Percentiles rank a stretch among this genome's conserved stretches.
phyloP scores from a whole-genome alignment of 1,140 invertebrate species.

The Bombus impatiens region DNA sequence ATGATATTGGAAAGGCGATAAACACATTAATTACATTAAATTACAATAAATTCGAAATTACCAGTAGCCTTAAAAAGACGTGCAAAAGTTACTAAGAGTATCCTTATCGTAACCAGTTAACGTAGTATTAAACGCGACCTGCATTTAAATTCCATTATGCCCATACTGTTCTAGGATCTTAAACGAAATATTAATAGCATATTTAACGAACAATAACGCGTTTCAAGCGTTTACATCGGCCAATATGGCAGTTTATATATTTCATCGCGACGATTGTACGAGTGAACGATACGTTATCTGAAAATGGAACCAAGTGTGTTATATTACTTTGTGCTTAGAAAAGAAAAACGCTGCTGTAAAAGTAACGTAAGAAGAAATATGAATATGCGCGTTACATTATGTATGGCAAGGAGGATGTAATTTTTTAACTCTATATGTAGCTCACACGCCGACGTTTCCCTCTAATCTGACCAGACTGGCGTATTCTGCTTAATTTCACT shows the following conservation, averaged over 20 bases:
- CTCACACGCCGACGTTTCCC: not conserved
- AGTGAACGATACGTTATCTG: not conserved
- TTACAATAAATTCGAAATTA: too few species aligned
- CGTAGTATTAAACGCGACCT: not conserved
- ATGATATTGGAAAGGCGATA: too few species aligned
- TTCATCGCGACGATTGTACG: not conserved
- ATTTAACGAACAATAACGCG: not conserved
- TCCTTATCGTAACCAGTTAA: too few species aligned
- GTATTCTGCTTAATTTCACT: slow-evolving; percentile 25
- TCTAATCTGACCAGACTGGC: not conserved
- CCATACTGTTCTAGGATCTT: not conserved
- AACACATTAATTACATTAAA: too few species aligned
- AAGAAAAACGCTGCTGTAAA: too few species aligned
- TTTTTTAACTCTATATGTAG: not conserved
- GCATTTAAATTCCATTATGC: not conserved
- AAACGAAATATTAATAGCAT: not conserved
- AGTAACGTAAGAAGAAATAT: not conserved
- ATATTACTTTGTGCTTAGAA: not conserved
- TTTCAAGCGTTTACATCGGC: not conserved
- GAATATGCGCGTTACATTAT: not conserved
- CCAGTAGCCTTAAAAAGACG: too few species aligned
- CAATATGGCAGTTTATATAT: not conserved
- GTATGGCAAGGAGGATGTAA: not conserved
- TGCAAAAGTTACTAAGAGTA: too few species aligned
- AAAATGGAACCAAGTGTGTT: not conserved